Conservation (phyloP, 2,888 invertebrate genomes). For the Punctoribates punctum region DNA sequence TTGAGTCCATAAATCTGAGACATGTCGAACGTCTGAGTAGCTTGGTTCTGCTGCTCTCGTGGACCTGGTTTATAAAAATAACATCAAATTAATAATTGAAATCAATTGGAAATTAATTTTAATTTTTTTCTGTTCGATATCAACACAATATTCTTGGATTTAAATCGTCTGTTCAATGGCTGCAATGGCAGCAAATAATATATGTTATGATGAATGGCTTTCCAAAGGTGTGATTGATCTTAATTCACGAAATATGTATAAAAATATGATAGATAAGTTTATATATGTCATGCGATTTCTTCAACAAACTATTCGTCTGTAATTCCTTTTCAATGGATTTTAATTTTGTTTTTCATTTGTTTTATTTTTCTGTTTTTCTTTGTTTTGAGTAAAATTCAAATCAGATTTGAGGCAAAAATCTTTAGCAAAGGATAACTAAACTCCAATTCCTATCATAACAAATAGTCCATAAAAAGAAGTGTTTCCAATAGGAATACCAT, state of each 20-base stretch:
- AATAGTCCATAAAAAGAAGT: too few relatives aligned
- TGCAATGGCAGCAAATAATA: not conserved
- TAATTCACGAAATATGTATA: conserved; percentile 16
- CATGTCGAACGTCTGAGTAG: conserved; percentile 40
- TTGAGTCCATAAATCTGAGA: conserved; percentile 40
- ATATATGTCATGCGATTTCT: conserved; percentile 19
- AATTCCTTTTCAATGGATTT: too few relatives aligned
- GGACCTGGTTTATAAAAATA: conserved; percentile 32
- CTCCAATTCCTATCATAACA: too few relatives aligned
- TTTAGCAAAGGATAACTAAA: too few relatives aligned
- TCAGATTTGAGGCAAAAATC: too few relatives aligned
- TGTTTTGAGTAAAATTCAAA: too few relatives aligned
- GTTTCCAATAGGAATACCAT: too few relatives aligned
- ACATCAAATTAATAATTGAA: not conserved
- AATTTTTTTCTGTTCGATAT: not conserved
- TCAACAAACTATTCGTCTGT: too few relatives aligned
- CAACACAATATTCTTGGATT: not conserved
- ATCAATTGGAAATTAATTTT: not conserved
- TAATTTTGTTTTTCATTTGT: too few relatives aligned
- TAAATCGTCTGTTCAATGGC: not conserved
- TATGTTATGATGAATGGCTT: not conserved
- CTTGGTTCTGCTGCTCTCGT: conserved; percentile 42
- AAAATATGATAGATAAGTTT: not conserved
- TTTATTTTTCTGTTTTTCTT: too few relatives aligned
- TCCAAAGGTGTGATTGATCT: conserved; percentile 32